Evolutionary conservation across 2,797 vertebrate species (phyloP).

Genomic region (Gymnothorax reevesii): DNA sequence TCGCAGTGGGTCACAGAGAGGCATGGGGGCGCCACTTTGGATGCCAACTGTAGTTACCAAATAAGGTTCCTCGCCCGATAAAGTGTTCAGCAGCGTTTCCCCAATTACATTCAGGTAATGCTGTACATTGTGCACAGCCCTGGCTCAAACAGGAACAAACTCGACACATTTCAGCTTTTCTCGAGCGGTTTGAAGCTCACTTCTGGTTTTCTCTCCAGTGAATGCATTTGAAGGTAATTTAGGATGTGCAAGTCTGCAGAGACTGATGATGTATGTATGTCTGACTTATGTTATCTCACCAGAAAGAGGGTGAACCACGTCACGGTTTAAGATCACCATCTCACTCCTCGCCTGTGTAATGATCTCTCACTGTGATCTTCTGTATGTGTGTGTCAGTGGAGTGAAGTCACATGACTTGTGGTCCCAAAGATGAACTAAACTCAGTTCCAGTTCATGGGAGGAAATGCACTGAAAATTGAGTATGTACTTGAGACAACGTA

Average conservation of each 20-base stretch:
- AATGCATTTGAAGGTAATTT: background rate
- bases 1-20: too few species aligned
- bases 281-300: background rate
- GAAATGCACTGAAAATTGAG: background rate
- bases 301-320: too few species aligned
- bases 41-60: too few species aligned
- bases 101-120: background rate
- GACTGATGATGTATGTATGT: conserved; percentile 15
- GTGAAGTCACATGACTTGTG: background rate
- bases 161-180: background rate
- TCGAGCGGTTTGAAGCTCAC: background rate
- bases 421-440: background rate
- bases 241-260: background rate
- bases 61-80: too few species aligned
- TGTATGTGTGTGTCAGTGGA: background rate
- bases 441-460: background rate
- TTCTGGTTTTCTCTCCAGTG: background rate
- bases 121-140: background rate
- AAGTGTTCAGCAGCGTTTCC: background rate
- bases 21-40: too few species aligned
- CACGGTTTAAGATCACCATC: background rate
- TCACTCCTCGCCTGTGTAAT: background rate
- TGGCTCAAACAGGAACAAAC: background rate
- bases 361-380: too few species aligned
- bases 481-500: background rate